phyloP scores from a whole-genome alignment of 2,888 invertebrate genomes.

The Xestia c-nigrum region DNA sequence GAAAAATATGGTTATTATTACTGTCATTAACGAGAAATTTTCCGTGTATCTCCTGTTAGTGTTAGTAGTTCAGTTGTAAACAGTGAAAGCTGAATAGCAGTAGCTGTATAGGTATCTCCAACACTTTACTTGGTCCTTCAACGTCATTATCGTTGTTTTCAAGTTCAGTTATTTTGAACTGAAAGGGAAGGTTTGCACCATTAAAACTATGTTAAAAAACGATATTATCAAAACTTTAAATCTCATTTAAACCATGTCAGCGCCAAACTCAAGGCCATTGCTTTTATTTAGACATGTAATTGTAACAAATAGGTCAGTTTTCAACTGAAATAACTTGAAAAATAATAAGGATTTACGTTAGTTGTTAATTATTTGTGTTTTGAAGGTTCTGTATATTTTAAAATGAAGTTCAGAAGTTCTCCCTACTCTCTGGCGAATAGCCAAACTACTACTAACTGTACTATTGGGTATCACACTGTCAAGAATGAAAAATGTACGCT shows the following conservation, averaged over 20 bases:
- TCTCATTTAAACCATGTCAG: neutral
- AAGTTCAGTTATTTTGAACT: neutral
- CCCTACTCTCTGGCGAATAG: slow-evolving; percentile 65
- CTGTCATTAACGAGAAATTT: too few species aligned
- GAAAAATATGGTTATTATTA: too few species aligned
- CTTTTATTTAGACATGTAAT: slow-evolving; percentile 30
- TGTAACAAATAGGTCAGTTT: slow-evolving; percentile 52
- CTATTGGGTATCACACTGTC: slow-evolving; percentile 66
- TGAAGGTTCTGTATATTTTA: slow-evolving; percentile 64
- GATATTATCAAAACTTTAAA: neutral
- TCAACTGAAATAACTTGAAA: slow-evolving; percentile 40
- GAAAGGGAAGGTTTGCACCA: neutral
- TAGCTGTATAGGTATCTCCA: too few species aligned
- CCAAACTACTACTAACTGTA: slow-evolving; percentile 65
- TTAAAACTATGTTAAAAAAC: slow-evolving; percentile 1
- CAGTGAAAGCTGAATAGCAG: too few species aligned
- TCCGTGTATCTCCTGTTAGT: too few species aligned
- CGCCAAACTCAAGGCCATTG: slow-evolving; percentile 6
- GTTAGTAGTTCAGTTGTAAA: too few species aligned
- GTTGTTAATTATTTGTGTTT: slow-evolving; percentile 62
- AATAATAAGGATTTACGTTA: slow-evolving; percentile 55
- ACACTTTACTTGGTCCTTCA: neutral
- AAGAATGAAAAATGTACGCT: slow-evolving; percentile 65
- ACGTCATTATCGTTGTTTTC: neutral
- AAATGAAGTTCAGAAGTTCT: slow-evolving; percentile 70